These are phyloP conservation scores for Melozone crissalis DNA, from an alignment of 2,113 vertebrate genomes.

Conservation along the genomic window DNA sequence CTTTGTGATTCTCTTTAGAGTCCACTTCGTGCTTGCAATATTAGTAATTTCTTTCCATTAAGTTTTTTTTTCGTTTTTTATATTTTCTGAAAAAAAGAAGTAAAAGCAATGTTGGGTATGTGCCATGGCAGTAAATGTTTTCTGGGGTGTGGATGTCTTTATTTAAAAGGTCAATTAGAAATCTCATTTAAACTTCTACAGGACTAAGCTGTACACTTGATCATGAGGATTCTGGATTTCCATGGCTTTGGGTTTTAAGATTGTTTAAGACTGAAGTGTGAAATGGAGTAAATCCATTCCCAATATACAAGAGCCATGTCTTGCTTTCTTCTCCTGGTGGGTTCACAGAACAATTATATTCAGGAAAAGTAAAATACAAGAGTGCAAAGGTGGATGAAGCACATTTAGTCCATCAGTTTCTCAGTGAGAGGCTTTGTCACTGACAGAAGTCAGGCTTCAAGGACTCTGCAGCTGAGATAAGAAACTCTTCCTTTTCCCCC, in stretches of 20 bases:
- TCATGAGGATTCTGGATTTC: neutral
- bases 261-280: neutral
- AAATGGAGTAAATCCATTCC: neutral
- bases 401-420: neutral
- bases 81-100: neutral
- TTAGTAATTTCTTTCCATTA: neutral
- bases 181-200: neutral
- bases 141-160: neutral
- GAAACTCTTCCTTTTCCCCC: rapidly evolving
- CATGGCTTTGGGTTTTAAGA: neutral
- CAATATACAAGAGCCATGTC: neutral
- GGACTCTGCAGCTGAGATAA: neutral
- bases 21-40: neutral
- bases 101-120: neutral
- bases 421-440: neutral
- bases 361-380: neutral
- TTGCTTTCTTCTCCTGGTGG: neutral
- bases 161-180: neutral
- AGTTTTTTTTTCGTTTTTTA: neutral
- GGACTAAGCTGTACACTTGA: neutral
- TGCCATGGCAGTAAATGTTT: neutral
- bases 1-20: neutral
- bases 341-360: neutral
- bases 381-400: neutral
- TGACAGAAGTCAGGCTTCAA: neutral